Evolutionary conservation across 2,797 vertebrate species (phyloP), one percentile per base, ranked within the genome.

Genomic region (Siniperca obscura): DNA sequence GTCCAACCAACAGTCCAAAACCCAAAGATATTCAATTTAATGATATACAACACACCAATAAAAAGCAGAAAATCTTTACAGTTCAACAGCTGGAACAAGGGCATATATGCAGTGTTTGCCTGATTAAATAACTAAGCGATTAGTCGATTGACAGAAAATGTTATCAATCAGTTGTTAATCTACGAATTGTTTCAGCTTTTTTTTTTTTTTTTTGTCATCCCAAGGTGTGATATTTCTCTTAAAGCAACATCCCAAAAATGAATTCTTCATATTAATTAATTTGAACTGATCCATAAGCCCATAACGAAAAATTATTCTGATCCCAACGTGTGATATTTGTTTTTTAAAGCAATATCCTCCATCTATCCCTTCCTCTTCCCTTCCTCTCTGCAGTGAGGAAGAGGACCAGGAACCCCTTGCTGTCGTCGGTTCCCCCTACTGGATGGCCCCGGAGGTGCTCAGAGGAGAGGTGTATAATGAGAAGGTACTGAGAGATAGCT

Each of bases 401-500:
- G 93, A 92, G 0, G 94, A 95, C 72, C 97, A 97, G 89, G 95
- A 97, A 90, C 97, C 95, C 0, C 89, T 99, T 91, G 96, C 98
- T 0, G 95, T 98, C 7, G 98, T 99, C 19, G 98, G 98, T 70
- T 99, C 98, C 55, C 98, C 98, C 0, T 99, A 98, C 79, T 99
- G 98, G 98, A 99, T 99, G 98, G 98, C 98, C 10, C 98, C 98
- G 0, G 98, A 99, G 85, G 96, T 98, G 76, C 96, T 99, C 40
- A 90, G 96, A 79, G 97, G 98, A 74, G 97, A 99, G 78, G 90
- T 97, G 55, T 99, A 99, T 88, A 94, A 99, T 0, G 98, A 99
- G 91, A 99, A 98, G 98, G 98, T 99, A 92, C 25, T 42, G 91
- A 90, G 4, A 0, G 70, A 82, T 65, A 0, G 0, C 61, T 27